Percentiles rank a stretch among this genome's conserved stretches.
Conservation (phyloP, 2,888 invertebrate genomes). For the Aromia moschata region DNA sequence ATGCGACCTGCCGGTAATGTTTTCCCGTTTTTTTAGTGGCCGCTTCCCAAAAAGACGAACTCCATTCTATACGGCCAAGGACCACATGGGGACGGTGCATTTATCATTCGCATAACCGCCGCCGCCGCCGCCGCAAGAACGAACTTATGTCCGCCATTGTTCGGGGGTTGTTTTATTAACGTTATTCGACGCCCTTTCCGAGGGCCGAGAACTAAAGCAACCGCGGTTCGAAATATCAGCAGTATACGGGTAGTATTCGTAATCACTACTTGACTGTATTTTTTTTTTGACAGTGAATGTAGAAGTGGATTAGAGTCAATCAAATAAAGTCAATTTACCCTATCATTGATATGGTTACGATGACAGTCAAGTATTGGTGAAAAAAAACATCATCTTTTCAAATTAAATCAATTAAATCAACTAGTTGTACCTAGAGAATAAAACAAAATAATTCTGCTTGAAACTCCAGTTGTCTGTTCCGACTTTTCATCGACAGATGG, state of each 20-base stretch:
- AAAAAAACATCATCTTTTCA: too few relatives aligned
- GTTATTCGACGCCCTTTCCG: slow-evolving; percentile 1
- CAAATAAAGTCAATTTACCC: too few relatives aligned
- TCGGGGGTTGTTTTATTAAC: slow-evolving; percentile 33
- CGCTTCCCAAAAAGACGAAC: slow-evolving; percentile 56
- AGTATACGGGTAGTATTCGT: not conserved
- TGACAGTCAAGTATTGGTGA: too few relatives aligned
- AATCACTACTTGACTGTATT: not conserved
- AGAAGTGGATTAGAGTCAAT: not conserved
- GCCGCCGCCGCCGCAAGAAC: slow-evolving; percentile 47
- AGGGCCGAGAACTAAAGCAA: not conserved
- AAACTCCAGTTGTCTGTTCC: too few relatives aligned
- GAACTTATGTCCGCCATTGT: slow-evolving; percentile 54
- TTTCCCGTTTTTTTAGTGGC: slow-evolving; percentile 60
- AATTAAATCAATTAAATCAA: too few relatives aligned
- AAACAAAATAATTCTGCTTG: too few relatives aligned
- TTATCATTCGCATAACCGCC: slow-evolving; percentile 53
- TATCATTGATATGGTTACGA: too few relatives aligned
- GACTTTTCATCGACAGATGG: too few relatives aligned
- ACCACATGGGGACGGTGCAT: slow-evolving; percentile 59
- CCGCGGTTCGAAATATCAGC: not conserved
- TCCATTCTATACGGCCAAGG: slow-evolving; percentile 56
- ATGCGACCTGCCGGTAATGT: slow-evolving; percentile 64
- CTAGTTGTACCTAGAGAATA: too few relatives aligned
- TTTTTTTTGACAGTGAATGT: not conserved